Conservation (phyloP, 2,888 invertebrate genomes). For the Cabera pusaria region DNA sequence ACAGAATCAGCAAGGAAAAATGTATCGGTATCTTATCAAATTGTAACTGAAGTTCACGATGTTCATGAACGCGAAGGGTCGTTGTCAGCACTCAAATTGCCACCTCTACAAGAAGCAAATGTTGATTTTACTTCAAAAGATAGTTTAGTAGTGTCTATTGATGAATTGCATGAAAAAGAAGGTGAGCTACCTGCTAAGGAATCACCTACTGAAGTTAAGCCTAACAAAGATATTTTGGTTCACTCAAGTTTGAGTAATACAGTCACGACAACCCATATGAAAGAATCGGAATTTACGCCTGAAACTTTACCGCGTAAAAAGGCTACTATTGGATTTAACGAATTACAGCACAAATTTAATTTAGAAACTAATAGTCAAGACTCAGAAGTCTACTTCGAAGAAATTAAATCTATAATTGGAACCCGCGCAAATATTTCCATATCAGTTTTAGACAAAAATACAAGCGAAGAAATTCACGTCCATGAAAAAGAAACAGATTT, state of each 20-base stretch:
- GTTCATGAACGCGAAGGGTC: conserved; percentile 88
- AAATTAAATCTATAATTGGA: conserved; percentile 59
- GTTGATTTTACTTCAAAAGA: conserved; percentile 84
- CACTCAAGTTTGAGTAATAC: conserved; percentile 83
- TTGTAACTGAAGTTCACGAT: conserved; percentile 85
- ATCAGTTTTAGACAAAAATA: conserved; percentile 82
- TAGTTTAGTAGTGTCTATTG: conserved; percentile 81
- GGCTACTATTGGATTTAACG: conserved; percentile 84
- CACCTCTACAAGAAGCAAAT: conserved; percentile 84
- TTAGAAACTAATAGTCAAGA: conserved; percentile 84
- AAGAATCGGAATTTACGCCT: conserved; percentile 82
- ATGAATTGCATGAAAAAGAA: conserved; percentile 86
- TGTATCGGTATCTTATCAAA: conserved; percentile 86
- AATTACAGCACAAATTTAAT: conserved; percentile 84
- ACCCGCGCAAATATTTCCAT: conserved; percentile 76
- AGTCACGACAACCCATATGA: conserved; percentile 85
- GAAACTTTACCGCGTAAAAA: conserved; percentile 73
- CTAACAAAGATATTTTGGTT: conserved; percentile 61
- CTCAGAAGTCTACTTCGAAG: conserved; percentile 78
- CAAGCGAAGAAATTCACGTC: conserved; percentile 80
- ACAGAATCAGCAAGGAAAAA: conserved; percentile 89
- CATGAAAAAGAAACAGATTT: conserved; percentile 87
- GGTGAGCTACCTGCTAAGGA: conserved; percentile 68
- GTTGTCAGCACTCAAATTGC: conserved; percentile 82
- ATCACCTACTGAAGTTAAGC: conserved; percentile 51